Conservation (phyloP, 2,797 vertebrate genomes). For the Chaetodon trifasciatus region DNA sequence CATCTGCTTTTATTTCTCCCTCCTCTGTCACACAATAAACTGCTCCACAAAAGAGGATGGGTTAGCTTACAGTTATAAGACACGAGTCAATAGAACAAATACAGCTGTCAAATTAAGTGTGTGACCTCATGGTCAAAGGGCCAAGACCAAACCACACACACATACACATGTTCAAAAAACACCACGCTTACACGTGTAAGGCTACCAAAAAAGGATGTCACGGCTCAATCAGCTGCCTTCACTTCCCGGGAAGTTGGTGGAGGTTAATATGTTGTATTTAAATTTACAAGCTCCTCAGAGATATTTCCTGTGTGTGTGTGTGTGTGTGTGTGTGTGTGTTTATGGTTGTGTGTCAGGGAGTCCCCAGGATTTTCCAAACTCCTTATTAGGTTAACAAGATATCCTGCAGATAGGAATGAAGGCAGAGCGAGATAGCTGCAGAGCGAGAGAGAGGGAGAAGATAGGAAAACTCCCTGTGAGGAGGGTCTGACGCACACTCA, state of each 20-base stretch:
- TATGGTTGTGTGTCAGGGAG: slow-evolving; percentile 56
- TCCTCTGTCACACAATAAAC: background rate
- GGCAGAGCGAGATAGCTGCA: slow-evolving; percentile 34
- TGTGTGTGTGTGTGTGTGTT: slow-evolving; percentile 27
- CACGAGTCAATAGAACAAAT: too few species aligned
- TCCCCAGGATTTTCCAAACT: slow-evolving; percentile 72
- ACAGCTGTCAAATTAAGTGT: too few species aligned
- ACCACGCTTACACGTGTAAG: background rate
- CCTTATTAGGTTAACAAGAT: slow-evolving; percentile 79
- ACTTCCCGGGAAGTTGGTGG: slow-evolving; percentile 14
- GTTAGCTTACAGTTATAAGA: too few species aligned
- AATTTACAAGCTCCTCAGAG: slow-evolving; percentile 56
- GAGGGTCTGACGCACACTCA: slow-evolving; percentile 26
- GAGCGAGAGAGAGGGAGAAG: background rate
- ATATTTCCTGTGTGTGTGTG: slow-evolving; percentile 57
- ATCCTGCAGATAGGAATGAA: slow-evolving; percentile 57
- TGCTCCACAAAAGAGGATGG: too few species aligned
- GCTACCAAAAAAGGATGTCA: slow-evolving; percentile 46
- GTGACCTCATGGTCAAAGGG: too few species aligned
- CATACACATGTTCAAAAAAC: background rate
- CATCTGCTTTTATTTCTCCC: background rate
- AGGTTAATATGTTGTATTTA: slow-evolving; percentile 12
- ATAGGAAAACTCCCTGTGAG: slow-evolving; percentile 57
- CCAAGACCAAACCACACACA: background rate
- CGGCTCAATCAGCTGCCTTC: slow-evolving; percentile 1